These are phyloP conservation scores for Caenorhabditis elegans DNA, from an alignment of 1,140 invertebrate species.

Conservation along the genomic window WBcel235 BX284603.4:12538001-12538500, in stretches of 20 bases:
- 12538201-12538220: background rate
- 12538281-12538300: background rate
- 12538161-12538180: background rate
- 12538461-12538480: too few species aligned
- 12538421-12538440: background rate
- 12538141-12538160: background rate
- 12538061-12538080: background rate
- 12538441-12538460: too few species aligned
- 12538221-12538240: conserved; percentile 10
- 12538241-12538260: background rate
- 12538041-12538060: background rate
- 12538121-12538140: background rate
- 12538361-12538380: too few species aligned
- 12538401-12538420: too few species aligned
- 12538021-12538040: background rate
- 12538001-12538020: background rate
- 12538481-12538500: too few species aligned
- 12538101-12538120: too few species aligned
- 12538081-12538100: background rate
- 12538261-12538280: background rate
- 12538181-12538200: too few species aligned
- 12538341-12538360: too few species aligned
- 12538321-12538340: too few species aligned
- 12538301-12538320: too few species aligned
- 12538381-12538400: too few species aligned